Base-by-base conservation (phyloP, 2,113 vertebrate species). In the Platanista minor region DNA sequence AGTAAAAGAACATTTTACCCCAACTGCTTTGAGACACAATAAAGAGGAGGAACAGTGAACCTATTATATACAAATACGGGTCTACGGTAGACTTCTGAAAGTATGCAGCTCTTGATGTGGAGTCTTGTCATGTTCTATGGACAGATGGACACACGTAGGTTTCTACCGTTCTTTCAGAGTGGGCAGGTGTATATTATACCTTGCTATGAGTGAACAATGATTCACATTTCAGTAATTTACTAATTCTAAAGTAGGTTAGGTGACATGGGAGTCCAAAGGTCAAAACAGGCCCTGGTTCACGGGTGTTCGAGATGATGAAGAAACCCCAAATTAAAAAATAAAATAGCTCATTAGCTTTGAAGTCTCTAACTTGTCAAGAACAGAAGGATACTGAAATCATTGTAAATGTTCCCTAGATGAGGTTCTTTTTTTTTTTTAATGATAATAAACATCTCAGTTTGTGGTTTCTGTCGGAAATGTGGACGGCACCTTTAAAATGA, bases 401-500 rank as follows among this genome's bases (percentile, higher is more conserved):
- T 62, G 81, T 13, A 61, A 69, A 59, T 90, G 1, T 84, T 57
- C 77, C 88, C 52, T 62, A 36, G 33, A 43, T 46, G 59, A 89
- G n/a, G 31, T 49, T n/a, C n/a, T n/a, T 29, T 72, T 87, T 91
- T 69, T 61, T 14, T 64, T 52, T 52, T 17, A 52, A 17, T 52
- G 21, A 67, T 21, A 23, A 14, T 67, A 81, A 91, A 39, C 18
- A 23, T 87, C 17, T 61, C 66, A 25, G 6, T 59, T 59, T 92
- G 21, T 75, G n/a, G 67, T 93, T 89, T 83, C 83, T 66, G 43
- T 17, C 88, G 17, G 67, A 64, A 93, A 72, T 49, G 15, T 89
- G 57, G 21, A 36, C 43, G 49, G 72, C 90, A 92, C 64, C 97
- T 96, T 94, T 29, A 62, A 91, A 89, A 57, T 80, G 69, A 33